Evolutionary conservation across 2,113 vertebrate species (phyloP).

Genomic region (Zootoca vivipara): DNA sequence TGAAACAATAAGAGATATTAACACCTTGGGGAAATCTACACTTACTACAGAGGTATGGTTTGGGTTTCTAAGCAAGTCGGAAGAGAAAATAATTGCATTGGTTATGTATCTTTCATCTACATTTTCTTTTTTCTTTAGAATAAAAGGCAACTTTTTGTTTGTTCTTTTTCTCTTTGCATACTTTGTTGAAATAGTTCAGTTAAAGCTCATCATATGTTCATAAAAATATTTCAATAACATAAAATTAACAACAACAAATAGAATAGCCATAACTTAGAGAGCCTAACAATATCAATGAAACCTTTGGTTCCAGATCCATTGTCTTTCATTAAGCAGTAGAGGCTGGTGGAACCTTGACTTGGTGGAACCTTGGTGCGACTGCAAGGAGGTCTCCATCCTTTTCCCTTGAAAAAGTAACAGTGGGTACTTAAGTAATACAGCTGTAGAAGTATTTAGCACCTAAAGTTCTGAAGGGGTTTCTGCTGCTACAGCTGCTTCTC

Average conservation of each 20-base stretch:
- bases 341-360: no score
- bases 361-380: no score
- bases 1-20: conserved; percentile 14
- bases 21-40: conserved; percentile 7
- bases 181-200: not conserved
- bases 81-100: not conserved
- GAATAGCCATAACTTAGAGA: not conserved
- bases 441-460: no score
- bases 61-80: not conserved
- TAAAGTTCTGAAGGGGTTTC: no score
- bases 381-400: no score
- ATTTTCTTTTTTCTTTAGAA: not conserved
- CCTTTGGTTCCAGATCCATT: not conserved
- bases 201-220: not conserved
- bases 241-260: not conserved
- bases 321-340: not conserved
- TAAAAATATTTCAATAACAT: not conserved
- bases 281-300: not conserved
- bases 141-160: not conserved
- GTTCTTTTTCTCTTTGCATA: not conserved
- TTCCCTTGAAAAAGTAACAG: no score
- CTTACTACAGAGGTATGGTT: not conserved
- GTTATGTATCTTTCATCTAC: not conserved
- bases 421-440: no score
- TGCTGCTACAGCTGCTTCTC: no score